Conservation (phyloP, 2,797 vertebrate species). For the Vipera ursinii region DNA sequence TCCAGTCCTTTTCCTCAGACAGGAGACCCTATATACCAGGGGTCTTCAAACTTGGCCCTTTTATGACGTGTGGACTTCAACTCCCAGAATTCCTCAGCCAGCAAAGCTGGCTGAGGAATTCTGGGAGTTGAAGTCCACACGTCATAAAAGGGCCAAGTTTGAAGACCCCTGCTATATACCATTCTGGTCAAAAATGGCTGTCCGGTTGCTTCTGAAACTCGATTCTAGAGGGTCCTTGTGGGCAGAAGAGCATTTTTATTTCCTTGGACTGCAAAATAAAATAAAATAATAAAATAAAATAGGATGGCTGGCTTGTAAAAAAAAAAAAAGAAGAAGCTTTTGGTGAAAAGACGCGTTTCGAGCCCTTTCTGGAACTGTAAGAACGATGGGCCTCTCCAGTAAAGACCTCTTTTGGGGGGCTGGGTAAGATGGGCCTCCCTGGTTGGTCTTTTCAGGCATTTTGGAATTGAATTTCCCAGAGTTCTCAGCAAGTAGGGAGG, state of each 20-base stretch:
- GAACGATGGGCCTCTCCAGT: not conserved
- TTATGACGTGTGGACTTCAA: too few species aligned
- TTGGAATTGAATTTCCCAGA: not conserved
- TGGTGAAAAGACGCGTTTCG: not conserved
- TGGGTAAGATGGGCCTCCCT: not conserved
- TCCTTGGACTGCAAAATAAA: too few species aligned
- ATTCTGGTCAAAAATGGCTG: not conserved
- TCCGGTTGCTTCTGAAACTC: not conserved
- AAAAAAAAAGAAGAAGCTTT: not conserved
- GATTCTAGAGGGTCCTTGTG: not conserved
- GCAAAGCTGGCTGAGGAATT: too few species aligned
- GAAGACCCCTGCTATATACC: too few species aligned
- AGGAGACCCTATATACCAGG: not conserved
- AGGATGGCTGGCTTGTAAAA: not conserved
- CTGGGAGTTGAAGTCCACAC: too few species aligned
- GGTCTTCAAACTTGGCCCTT: too few species aligned
- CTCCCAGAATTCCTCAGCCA: too few species aligned
- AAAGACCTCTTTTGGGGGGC: not conserved
- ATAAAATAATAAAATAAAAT: not conserved
- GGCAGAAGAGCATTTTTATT: not conserved
- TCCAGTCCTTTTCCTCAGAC: not conserved
- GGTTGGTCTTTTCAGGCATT: not conserved
- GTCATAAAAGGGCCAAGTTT: too few species aligned
- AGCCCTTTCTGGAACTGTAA: not conserved
- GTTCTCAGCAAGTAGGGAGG: not conserved